Evolutionary conservation across 2,113 vertebrate genomes (phyloP).

Genomic region (Podarcis muralis): DNA sequence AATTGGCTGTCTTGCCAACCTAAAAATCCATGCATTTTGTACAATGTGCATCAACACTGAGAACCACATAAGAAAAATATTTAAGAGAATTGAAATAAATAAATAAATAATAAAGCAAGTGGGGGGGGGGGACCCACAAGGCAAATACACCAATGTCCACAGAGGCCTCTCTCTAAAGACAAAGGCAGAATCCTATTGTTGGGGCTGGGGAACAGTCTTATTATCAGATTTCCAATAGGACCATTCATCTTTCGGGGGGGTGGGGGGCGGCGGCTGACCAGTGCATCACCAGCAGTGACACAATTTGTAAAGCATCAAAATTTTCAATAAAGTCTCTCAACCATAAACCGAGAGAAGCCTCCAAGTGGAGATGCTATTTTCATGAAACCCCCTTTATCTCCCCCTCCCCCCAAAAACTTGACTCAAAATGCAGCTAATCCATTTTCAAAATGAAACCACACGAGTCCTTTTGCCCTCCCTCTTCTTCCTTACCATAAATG

Average conservation of each 20-base stretch:
- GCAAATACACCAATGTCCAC: slow-evolving; percentile 71
- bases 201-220: slow-evolving; percentile 71
- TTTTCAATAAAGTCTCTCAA: slow-evolving; percentile 73
- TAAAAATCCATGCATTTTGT: slow-evolving; percentile 61
- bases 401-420: slow-evolving; percentile 78
- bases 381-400: slow-evolving; percentile 73
- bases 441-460: slow-evolving; percentile 81
- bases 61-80: slow-evolving; percentile 59
- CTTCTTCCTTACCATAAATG: slow-evolving; percentile 93
- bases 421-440: slow-evolving; percentile 77
- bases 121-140: slow-evolving; percentile 49
- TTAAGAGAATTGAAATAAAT: slow-evolving; percentile 29
- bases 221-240: slow-evolving; percentile 77
- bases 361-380: slow-evolving; percentile 76
- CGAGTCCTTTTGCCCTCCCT: slow-evolving; percentile 63
- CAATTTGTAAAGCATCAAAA: slow-evolving; percentile 77
- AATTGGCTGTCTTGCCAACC: slow-evolving; percentile 36
- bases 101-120: neutral
- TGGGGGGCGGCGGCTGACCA: slow-evolving; percentile 69
- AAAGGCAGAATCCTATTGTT: slow-evolving; percentile 83
- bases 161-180: slow-evolving; percentile 81
- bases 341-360: slow-evolving; percentile 71
- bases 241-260: slow-evolving; percentile 74
- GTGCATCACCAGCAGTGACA: slow-evolving; percentile 65
- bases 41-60: slow-evolving; percentile 44